Percentiles rank a stretch among this genome's conserved stretches.
phyloP scores from a whole-genome alignment of 2,797 vertebrate species.

The Mallotus villosus region DNA sequence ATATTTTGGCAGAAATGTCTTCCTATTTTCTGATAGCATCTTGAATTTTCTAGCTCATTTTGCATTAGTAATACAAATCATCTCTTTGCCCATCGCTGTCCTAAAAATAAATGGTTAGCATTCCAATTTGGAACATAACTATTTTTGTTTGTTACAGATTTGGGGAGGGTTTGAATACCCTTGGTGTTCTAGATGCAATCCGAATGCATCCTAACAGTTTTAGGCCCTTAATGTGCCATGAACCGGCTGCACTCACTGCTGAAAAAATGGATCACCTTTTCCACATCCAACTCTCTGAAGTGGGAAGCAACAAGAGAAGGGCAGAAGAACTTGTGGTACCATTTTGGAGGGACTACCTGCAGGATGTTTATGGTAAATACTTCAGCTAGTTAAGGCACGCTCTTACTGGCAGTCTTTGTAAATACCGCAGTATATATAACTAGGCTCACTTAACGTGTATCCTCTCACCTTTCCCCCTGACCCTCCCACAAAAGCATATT shows the following conservation, averaged over 20 bases:
- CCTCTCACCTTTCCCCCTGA: too few relatives aligned
- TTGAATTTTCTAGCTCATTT: too few relatives aligned
- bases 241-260: conserved; percentile 4
- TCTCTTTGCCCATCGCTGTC: neutral
- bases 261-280: conserved; percentile 2
- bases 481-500: too few relatives aligned
- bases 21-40: neutral
- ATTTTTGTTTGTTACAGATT: conserved; percentile 8
- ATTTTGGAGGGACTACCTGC: conserved; percentile 17
- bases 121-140: neutral
- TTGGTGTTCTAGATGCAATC: conserved; percentile 17
- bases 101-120: neutral
- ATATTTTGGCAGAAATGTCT: too few relatives aligned
- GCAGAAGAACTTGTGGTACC: conserved; percentile 17
- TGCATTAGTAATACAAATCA: too few relatives aligned
- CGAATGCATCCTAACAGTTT: conserved; percentile 14
- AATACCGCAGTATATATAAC: too few relatives aligned
- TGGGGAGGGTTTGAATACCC: conserved; percentile 16
- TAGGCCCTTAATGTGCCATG: neutral
- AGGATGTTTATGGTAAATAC: conserved; percentile 7
- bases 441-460: too few relatives aligned
- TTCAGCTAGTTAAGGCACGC: too few relatives aligned
- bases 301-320: conserved; percentile 13
- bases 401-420: too few relatives aligned
- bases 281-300: conserved; percentile 4